Evolutionary conservation across 1,140 invertebrate species (phyloP).

Genomic region (Camponotus vicinus): DNA sequence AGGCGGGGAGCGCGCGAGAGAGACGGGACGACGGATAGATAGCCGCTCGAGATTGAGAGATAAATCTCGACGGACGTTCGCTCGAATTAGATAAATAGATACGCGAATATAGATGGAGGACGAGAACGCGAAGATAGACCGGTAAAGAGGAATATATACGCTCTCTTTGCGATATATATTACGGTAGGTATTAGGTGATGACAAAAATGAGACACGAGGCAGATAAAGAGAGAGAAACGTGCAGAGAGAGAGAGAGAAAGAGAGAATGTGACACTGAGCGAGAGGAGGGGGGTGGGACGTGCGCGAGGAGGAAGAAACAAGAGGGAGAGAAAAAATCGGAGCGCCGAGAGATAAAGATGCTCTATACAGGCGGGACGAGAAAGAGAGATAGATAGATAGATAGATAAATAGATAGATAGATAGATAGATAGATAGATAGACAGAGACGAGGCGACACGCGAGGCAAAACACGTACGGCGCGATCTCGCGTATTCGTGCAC

Average conservation of each 20-base stretch:
- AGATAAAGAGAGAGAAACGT: slow-evolving; percentile 14
- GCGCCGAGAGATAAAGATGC: slow-evolving; percentile 5
- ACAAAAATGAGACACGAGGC: slow-evolving; percentile 37
- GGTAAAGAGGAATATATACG: neutral
- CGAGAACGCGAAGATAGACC: neutral
- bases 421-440: slow-evolving; percentile 2
- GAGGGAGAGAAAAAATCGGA: slow-evolving; percentile 20
- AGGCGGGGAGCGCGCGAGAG: slow-evolving; percentile 23
- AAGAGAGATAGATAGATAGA: neutral
- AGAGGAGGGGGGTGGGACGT: slow-evolving; percentile 27
- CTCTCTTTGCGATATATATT: neutral
- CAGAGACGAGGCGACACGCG: slow-evolving; percentile 20
- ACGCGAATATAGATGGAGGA: neutral
- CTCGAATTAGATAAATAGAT: slow-evolving; percentile 27
- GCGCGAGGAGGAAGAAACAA: slow-evolving; percentile 29
- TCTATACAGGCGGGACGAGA: neutral
- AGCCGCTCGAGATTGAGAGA: slow-evolving; percentile 10
- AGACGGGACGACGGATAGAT: slow-evolving; percentile 13
- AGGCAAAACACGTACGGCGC: slow-evolving; percentile 2
- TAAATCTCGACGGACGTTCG: slow-evolving; percentile 12
- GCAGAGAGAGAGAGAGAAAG: neutral
- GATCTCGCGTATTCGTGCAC: slow-evolving; percentile 21
- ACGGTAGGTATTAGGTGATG: neutral
- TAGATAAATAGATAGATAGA: neutral
- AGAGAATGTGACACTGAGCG: neutral